Conservation (phyloP, 2,113 vertebrate species). For the Petroica traversi region DNA sequence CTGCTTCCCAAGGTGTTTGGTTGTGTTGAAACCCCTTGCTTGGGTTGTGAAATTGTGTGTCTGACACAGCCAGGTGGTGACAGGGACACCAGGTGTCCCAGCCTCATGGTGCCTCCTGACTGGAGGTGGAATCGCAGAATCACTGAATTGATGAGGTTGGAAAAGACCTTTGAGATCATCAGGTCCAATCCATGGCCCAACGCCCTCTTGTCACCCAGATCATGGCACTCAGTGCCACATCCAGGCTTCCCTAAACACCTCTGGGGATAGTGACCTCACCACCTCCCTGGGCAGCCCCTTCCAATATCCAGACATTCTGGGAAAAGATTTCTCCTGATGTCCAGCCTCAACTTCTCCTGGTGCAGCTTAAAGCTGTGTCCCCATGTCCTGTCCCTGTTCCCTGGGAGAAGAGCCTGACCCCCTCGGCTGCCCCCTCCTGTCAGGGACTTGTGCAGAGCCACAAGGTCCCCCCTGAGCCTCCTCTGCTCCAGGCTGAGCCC, state of each 20-base stretch:
- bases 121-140: not conserved
- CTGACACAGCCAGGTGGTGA: not conserved
- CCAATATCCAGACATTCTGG: not conserved
- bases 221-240: not conserved
- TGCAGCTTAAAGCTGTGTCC: not conserved
- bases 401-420: not conserved
- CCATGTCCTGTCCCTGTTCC: accelerated
- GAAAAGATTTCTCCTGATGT: not conserved
- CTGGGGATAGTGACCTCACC: not conserved
- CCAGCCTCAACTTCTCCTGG: not conserved
- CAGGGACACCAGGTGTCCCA: not conserved
- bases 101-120: not conserved
- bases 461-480: not conserved
- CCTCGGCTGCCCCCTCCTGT: not conserved
- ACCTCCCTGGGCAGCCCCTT: not conserved
- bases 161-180: not conserved
- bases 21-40: not conserved
- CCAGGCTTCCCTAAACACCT: not conserved
- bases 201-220: not conserved
- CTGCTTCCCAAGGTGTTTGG: not conserved
- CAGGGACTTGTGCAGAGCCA: not conserved
- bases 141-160: not conserved
- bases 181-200: not conserved
- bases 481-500: not conserved
- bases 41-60: not conserved